These are phyloP conservation scores for Mantis religiosa DNA, from an alignment of 2,888 invertebrate genomes.

Conservation along the genomic window DNA sequence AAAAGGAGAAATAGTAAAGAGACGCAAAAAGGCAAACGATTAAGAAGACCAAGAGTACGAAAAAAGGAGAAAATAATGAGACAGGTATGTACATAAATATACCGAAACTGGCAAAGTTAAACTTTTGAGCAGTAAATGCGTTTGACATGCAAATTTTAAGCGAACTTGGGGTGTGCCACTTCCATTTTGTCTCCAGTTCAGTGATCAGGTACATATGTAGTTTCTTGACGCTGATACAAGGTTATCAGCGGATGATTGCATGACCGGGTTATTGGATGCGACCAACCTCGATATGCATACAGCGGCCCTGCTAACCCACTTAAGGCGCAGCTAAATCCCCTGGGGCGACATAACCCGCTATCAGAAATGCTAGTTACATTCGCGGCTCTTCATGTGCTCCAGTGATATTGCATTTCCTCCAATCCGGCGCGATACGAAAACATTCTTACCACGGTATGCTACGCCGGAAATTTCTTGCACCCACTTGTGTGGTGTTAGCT, in stretches of 20 bases:
- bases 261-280: not conserved
- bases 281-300: not conserved
- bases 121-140: too few relatives aligned
- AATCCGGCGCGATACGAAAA: not conserved
- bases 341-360: not conserved
- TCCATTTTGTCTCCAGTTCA: too few relatives aligned
- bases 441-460: too few relatives aligned
- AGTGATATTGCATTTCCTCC: not conserved
- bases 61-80: not conserved
- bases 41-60: too few relatives aligned
- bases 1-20: too few relatives aligned
- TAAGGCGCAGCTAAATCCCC: not conserved
- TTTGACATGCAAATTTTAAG: too few relatives aligned
- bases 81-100: too few relatives aligned
- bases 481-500: too few relatives aligned
- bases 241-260: not conserved
- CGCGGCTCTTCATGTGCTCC: not conserved
- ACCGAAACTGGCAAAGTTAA: too few relatives aligned
- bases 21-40: too few relatives aligned
- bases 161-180: too few relatives aligned
- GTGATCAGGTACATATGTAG: not conserved
- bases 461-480: too few relatives aligned
- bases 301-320: not conserved
- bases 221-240: not conserved
- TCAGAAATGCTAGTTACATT: not conserved